Percentiles rank a stretch among this genome's conserved stretches.
These are phyloP conservation scores for Caenorhabditis brenneri DNA, from an alignment of 1,140 invertebrate species.

Conservation along the genomic window DNA sequence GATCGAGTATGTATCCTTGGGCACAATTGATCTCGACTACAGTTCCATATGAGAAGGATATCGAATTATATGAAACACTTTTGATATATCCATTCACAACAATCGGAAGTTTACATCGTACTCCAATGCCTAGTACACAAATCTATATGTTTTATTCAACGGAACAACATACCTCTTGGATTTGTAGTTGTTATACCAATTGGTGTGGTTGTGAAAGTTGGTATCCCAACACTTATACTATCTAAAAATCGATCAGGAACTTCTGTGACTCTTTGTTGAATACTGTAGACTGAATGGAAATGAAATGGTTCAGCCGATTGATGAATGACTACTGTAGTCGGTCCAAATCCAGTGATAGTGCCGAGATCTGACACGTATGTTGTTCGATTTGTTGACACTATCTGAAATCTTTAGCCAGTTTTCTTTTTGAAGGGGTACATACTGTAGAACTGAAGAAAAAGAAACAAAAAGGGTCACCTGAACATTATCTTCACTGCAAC, in stretches of 20 bases:
- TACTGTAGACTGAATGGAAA: not conserved
- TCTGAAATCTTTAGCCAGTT: not conserved
- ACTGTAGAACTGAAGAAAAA: not conserved
- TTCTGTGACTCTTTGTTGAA: not conserved
- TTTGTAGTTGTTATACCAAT: not conserved
- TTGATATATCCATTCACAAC: not conserved
- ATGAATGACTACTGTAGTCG: conserved; percentile 11
- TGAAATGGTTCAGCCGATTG: conserved; percentile 16
- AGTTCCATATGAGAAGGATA: not conserved
- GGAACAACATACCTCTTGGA: not conserved
- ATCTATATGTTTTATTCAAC: no score
- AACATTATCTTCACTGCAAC: conserved; percentile 26
- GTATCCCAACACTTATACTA: not conserved
- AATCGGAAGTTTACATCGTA: not conserved
- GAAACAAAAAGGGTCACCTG: not conserved
- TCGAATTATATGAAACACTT: not conserved
- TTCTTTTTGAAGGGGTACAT: no score
- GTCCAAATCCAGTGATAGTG: not conserved
- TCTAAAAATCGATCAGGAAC: not conserved
- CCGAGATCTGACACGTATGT: not conserved
- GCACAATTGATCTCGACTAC: not conserved
- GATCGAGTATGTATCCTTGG: not conserved
- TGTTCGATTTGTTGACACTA: not conserved
- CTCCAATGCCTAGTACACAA: not conserved
- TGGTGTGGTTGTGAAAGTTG: not conserved